Percentiles rank a stretch among this genome's conserved stretches.
These are phyloP conservation scores for Enteromius viviparus DNA, from an alignment of 2,797 vertebrate species.

Conservation along the genomic window DNA sequence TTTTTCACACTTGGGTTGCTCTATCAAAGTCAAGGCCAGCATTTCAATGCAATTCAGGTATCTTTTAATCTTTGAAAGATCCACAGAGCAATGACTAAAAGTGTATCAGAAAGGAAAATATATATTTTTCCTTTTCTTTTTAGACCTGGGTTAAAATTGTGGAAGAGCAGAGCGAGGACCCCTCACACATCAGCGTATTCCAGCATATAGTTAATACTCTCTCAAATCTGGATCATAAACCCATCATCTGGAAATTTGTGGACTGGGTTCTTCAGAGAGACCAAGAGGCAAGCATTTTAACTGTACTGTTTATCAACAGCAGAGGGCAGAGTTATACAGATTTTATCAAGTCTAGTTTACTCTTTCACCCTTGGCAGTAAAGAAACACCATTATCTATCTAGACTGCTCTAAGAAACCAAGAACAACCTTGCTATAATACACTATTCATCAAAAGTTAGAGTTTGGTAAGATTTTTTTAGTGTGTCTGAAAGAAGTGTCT, in stretches of 20 bases:
- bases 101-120: neutral
- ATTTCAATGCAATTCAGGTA: slow-evolving; percentile 71
- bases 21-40: slow-evolving; percentile 68
- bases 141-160: slow-evolving; percentile 75
- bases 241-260: slow-evolving; percentile 71
- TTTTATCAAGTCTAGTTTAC: neutral
- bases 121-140: slow-evolving; percentile 24
- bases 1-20: slow-evolving; percentile 74
- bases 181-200: slow-evolving; percentile 62
- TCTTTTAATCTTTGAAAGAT: neutral
- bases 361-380: neutral
- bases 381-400: neutral
- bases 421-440: neutral
- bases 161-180: slow-evolving; percentile 63
- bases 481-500: neutral
- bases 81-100: neutral
- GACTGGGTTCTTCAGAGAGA: slow-evolving; percentile 72
- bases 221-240: slow-evolving; percentile 63
- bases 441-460: neutral
- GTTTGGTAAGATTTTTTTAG: neutral
- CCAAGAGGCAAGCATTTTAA: slow-evolving; percentile 65
- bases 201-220: slow-evolving; percentile 70
- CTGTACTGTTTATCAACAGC: slow-evolving; percentile 23
- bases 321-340: slow-evolving; percentile 15
- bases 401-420: neutral